These are phyloP conservation scores for Anolis sagrei DNA, from an alignment of 2,113 vertebrate genomes.

Conservation along the genomic window DNA sequence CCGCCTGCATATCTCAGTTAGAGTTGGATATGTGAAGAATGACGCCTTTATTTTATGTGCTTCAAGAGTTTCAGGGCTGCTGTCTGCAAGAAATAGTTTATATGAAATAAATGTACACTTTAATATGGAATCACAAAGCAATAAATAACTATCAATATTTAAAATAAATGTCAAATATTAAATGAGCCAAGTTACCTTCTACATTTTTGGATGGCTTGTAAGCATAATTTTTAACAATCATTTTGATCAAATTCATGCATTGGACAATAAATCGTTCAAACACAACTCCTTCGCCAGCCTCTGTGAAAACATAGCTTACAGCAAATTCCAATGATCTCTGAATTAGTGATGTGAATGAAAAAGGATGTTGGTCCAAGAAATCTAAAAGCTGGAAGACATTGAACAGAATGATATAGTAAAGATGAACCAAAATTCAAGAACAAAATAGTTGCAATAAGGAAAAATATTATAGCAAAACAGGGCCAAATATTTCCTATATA, in stretches of 20 bases:
- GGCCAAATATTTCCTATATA: too few relatives aligned
- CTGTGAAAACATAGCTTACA: slow-evolving; percentile 95
- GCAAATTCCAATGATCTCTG: slow-evolving; percentile 94
- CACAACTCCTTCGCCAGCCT: slow-evolving; percentile 88
- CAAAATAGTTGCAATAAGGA: too few relatives aligned
- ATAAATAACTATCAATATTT: not conserved
- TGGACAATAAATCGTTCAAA: slow-evolving; percentile 97
- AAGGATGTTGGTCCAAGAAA: slow-evolving; percentile 94
- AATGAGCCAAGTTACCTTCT: slow-evolving; percentile 82
- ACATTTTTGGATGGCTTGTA: slow-evolving; percentile 96
- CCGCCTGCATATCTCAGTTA: slow-evolving; percentile 92
- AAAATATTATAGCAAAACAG: too few relatives aligned
- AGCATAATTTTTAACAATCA: slow-evolving; percentile 96
- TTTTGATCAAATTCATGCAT: slow-evolving; percentile 98
- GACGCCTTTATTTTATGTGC: slow-evolving; percentile 94
- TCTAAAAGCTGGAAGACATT: slow-evolving; percentile 87
- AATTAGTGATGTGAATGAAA: slow-evolving; percentile 92
- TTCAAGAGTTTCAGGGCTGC: slow-evolving; percentile 93
- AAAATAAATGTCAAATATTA: not conserved
- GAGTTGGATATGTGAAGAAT: slow-evolving; percentile 94
- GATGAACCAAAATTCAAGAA: not conserved
- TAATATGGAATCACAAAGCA: slow-evolving; percentile 16
- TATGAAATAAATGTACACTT: slow-evolving; percentile 4
- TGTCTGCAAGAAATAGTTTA: slow-evolving; percentile 81
- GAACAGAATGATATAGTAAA: slow-evolving; percentile 1